A percentile compares a stretch with the other conserved stretches of the same genome.
Conservation (phyloP, 2,113 vertebrate species). For the Rhinolophus sinicus region DNA sequence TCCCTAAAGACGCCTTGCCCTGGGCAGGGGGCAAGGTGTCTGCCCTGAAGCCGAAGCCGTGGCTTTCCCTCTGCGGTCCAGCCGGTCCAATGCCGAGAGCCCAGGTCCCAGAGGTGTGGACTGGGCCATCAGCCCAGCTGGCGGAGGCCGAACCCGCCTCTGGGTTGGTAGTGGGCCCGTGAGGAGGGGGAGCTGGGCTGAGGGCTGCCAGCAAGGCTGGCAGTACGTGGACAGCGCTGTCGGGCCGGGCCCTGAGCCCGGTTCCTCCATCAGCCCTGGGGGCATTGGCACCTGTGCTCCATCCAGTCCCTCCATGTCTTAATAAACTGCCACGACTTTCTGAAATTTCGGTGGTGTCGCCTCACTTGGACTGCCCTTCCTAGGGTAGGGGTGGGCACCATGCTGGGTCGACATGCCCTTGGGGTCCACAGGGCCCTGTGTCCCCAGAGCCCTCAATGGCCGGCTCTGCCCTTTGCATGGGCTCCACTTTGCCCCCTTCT, state of each 20-base stretch:
- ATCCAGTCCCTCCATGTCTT: neutral
- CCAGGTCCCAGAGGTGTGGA: too few relatives aligned
- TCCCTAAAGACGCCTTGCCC: neutral
- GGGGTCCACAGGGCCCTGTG: neutral
- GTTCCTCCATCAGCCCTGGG: neutral
- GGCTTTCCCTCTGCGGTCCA: neutral
- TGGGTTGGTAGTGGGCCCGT: neutral
- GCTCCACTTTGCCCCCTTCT: neutral
- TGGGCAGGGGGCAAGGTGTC: neutral
- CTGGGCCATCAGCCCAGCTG: neutral
- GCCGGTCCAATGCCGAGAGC: neutral
- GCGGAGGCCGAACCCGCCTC: neutral
- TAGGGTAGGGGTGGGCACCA: neutral
- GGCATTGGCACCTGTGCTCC: neutral
- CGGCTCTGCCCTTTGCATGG: neutral
- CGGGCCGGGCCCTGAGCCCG: neutral
- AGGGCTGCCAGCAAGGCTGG: neutral
- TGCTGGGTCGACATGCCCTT: neutral
- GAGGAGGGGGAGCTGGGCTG: neutral
- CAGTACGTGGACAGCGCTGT: neutral
- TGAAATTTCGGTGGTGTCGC: neutral
- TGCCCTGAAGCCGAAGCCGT: neutral
- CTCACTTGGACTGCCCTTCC: neutral
- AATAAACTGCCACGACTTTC: neutral
- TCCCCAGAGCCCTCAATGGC: neutral